Conservation (phyloP, 92 coral and sea anemone species). For the Bergia sp. region DNA sequence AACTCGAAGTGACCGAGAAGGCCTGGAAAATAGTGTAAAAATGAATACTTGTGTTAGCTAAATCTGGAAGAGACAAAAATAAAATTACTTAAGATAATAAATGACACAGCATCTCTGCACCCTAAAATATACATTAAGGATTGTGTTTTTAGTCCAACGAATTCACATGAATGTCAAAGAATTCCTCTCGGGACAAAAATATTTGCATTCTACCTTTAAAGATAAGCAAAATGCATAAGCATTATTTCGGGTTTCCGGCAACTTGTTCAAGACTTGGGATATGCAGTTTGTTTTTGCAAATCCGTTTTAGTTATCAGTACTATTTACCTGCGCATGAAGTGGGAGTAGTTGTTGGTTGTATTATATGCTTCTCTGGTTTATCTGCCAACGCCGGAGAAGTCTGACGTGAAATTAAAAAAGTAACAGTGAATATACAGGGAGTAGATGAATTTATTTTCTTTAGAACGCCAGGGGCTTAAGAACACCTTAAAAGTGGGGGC, state of each 20-base stretch:
- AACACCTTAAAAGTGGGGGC: neutral
- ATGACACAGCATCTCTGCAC: neutral
- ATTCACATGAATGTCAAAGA: too few relatives aligned
- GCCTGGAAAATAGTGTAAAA: constrained; percentile 2
- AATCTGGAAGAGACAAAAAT: neutral
- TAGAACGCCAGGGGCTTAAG: neutral
- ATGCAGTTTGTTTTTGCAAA: too few relatives aligned
- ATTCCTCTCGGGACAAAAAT: too few relatives aligned
- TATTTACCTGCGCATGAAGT: neutral
- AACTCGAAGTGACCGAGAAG: constrained; percentile 23
- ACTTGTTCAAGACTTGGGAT: neutral
- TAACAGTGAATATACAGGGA: neutral
- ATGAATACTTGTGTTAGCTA: too few relatives aligned
- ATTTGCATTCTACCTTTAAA: too few relatives aligned
- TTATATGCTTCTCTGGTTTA: neutral
- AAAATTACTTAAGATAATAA: neutral
- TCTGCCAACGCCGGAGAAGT: neutral
- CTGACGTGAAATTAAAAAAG: neutral
- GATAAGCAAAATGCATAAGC: too few relatives aligned
- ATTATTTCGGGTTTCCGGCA: too few relatives aligned
- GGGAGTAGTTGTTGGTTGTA: neutral
- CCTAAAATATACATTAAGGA: too few relatives aligned
- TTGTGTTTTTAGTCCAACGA: too few relatives aligned
- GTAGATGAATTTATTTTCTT: too few relatives aligned
- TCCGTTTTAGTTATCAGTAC: too few relatives aligned